A percentile compares a stretch with the other conserved stretches of the same genome.
Conservation (phyloP, 1,140 invertebrate species). For the Aphis craccivora region DNA sequence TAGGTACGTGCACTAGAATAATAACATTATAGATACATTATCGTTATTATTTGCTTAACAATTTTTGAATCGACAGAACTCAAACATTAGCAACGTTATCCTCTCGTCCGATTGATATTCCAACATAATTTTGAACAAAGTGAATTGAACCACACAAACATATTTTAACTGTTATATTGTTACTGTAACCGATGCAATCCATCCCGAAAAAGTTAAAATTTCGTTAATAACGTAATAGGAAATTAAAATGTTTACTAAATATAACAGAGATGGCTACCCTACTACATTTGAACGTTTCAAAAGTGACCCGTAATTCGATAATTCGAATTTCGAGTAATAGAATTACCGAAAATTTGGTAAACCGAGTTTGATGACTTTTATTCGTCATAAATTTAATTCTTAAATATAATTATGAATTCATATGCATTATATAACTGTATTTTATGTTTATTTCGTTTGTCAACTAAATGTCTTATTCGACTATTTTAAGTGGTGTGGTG, state of each 20-base stretch:
- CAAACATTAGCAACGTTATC: neutral
- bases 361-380: too few species aligned
- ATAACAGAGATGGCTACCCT: too few species aligned
- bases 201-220: neutral
- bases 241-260: neutral
- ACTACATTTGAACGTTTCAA: too few species aligned
- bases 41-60: neutral
- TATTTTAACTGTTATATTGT: neutral
- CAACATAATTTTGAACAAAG: neutral
- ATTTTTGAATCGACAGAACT: neutral
- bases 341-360: too few species aligned
- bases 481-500: too few species aligned
- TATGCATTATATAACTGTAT: too few species aligned
- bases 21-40: neutral
- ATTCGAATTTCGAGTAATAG: too few species aligned
- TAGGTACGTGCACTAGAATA: neutral
- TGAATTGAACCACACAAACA: neutral
- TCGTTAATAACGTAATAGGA: neutral
- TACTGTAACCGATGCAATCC: neutral
- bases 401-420: too few species aligned
- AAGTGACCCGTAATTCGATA: too few species aligned
- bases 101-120: neutral
- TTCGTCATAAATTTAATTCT: too few species aligned
- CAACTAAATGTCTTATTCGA: too few species aligned
- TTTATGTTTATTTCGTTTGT: too few species aligned